Evolutionary conservation across 1,140 invertebrate genomes (phyloP).

Genomic region (Patella vulgata): DNA sequence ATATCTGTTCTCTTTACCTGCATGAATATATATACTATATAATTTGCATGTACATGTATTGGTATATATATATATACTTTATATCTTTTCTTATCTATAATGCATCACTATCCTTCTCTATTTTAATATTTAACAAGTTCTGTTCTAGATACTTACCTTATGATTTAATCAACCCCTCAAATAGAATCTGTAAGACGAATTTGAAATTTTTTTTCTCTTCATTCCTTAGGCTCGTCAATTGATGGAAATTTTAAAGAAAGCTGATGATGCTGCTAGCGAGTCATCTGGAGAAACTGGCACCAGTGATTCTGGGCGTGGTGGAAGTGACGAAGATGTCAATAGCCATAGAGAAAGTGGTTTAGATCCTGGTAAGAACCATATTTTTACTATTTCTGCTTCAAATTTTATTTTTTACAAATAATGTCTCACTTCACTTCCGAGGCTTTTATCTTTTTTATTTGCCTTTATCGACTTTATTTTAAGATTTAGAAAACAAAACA

Average conservation of each 20-base stretch:
- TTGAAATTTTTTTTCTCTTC: too few species aligned
- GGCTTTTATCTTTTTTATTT: background rate
- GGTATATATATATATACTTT: too few species aligned
- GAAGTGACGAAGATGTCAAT: constrained; percentile 53
- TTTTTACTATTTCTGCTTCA: background rate
- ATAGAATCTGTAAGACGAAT: too few species aligned
- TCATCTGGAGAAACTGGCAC: constrained; percentile 44
- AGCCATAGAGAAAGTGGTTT: constrained; percentile 29
- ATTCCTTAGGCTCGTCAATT: constrained; percentile 11
- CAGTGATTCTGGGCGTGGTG: constrained; percentile 53
- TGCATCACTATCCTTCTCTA: too few species aligned
- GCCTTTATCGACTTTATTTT: background rate
- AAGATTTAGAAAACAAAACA: constrained; percentile 1
- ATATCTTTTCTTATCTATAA: too few species aligned
- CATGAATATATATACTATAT: too few species aligned
- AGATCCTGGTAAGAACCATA: constrained; percentile 4
- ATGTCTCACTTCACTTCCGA: background rate
- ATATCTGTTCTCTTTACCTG: too few species aligned
- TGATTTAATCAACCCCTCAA: too few species aligned
- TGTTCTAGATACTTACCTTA: too few species aligned
- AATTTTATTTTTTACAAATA: constrained; percentile 1
- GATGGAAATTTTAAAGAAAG: constrained; percentile 30
- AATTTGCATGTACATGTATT: too few species aligned
- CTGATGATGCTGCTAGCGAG: constrained; percentile 48
- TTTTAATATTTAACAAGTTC: too few species aligned